Evolutionary conservation across 2,888 invertebrate genomes (phyloP), one percentile per base, ranked within the genome.

Genomic region (Nomada lathburiana): DNA sequence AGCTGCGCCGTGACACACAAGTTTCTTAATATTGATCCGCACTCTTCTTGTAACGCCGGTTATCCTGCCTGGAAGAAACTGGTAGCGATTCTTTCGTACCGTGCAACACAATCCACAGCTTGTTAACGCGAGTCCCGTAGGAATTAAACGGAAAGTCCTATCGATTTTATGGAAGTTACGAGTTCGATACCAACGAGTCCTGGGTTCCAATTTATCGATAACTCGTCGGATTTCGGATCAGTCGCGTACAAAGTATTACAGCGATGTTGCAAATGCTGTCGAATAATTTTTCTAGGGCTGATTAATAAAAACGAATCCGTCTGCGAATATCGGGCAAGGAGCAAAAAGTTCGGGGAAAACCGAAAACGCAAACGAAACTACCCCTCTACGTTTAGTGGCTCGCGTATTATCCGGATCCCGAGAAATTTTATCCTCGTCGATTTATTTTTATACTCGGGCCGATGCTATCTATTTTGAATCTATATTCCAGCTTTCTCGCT

Each of bases 1-100:
- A 68, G 78, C 83, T 82, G 71, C 78, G 83, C 83, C 84, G 83
- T 78, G 71, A 82, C 83, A 83, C 83, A 59, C 76, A 62, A 83
- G 26, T 79, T 82, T 83, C 84, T 84, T 84, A 83, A 84, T 83
- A 84, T 84, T 64, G 84, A 84, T 83, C 84, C 80, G 68, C 44
- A 57, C 70, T 73, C 80, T 70, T 74, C 76, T 74, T 73, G 71
- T 79, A 72, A 83, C 74, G 74, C 60, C 77, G 78, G 36, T 82
- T 72, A 83, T 78, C 71, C 71, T 64, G 29, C 36, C 50, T 50
- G 20, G 29, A 26, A 36, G 60, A 53, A 65, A 42, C 52, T 29
- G 47, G 29, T 29, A 20, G 57, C 60, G 55, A 70, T 65, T 70
- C 50, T 13, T 67, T 26, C 50, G 44, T 72, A 4, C 36, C 47